Percentiles rank a stretch among this genome's conserved stretches.
phyloP scores from a whole-genome alignment of 2,888 invertebrate genomes.

The Drosophila lacicola region DNA sequence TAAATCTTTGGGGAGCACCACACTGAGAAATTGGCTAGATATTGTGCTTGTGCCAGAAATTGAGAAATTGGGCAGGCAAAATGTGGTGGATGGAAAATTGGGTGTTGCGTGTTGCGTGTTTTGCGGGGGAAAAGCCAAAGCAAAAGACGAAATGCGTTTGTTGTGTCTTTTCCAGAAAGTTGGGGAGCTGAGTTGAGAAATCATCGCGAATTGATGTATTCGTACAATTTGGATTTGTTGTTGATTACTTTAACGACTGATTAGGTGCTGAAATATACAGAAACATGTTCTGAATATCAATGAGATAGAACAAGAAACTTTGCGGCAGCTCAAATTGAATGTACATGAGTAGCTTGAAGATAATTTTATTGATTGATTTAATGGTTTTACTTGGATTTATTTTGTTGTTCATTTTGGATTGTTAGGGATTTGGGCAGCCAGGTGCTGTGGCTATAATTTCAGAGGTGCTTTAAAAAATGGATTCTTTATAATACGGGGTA shows the following conservation, averaged over 20 bases:
- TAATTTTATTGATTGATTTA: conserved; percentile 63
- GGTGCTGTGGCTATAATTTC: conserved; percentile 9
- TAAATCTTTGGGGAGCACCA: conserved; percentile 70
- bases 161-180: conserved; percentile 51
- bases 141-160: conserved; percentile 64
- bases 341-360: conserved; percentile 49
- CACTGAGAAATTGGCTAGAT: conserved; percentile 71
- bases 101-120: neutral
- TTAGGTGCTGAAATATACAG: conserved; percentile 58
- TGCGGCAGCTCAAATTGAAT: conserved; percentile 49
- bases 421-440: conserved; percentile 14
- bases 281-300: conserved; percentile 54
- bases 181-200: conserved; percentile 51
- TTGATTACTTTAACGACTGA: conserved; percentile 69
- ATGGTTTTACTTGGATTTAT: conserved; percentile 41
- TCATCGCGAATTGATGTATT: conserved; percentile 64
- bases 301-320: conserved; percentile 27
- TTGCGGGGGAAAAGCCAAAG: neutral
- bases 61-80: conserved; percentile 49
- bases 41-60: conserved; percentile 49
- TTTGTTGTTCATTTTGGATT: conserved; percentile 45
- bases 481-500: too few species aligned
- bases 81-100: conserved; percentile 13
- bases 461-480: neutral
- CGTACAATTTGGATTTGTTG: conserved; percentile 64